A percentile compares a stretch with the other conserved stretches of the same genome.
Conservation (phyloP, 2,888 invertebrate genomes). For the Acleris holmiana region DNA sequence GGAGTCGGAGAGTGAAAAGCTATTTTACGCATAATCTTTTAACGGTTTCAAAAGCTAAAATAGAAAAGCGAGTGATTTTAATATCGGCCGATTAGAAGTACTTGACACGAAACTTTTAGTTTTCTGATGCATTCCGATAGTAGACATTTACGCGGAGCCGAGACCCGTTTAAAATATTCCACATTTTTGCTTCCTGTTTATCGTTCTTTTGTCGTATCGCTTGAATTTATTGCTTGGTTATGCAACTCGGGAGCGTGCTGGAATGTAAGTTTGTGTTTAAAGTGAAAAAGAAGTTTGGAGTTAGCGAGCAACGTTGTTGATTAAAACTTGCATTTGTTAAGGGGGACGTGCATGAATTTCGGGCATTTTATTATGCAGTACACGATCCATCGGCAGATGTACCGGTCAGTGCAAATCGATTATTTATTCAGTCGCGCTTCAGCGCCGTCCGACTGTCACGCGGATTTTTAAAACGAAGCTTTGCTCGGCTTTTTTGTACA, state of each 20-base stretch:
- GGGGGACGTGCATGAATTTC: not conserved
- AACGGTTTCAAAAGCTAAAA: slow-evolving; percentile 20
- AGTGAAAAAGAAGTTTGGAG: not conserved
- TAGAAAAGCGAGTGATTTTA: slow-evolving; percentile 24
- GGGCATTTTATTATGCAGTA: not conserved
- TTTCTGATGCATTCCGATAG: slow-evolving; percentile 13
- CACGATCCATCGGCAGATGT: slow-evolving; percentile 1
- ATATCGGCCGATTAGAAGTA: slow-evolving; percentile 13
- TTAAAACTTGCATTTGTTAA: too few species aligned
- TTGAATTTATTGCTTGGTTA: slow-evolving; percentile 33
- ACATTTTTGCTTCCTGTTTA: slow-evolving; percentile 35
- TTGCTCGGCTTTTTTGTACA: slow-evolving; percentile 14
- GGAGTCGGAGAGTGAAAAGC: too few species aligned
- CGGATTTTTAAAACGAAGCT: slow-evolving; percentile 30
- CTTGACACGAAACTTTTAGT: slow-evolving; percentile 8
- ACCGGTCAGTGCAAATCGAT: slow-evolving; percentile 6
- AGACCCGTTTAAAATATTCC: slow-evolving; percentile 28
- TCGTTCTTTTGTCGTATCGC: slow-evolving; percentile 33
- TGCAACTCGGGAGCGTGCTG: slow-evolving; percentile 24
- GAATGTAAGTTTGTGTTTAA: slow-evolving; percentile 11
- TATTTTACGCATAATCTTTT: slow-evolving; percentile 10
- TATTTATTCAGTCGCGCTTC: slow-evolving; percentile 22
- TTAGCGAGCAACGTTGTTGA: too few species aligned
- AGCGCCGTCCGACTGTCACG: slow-evolving; percentile 16
- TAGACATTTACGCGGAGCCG: slow-evolving; percentile 16